Percentiles rank a stretch among this genome's conserved stretches.
These are phyloP conservation scores for Leptopilina myrica DNA, from an alignment of 2,888 invertebrate genomes.

Conservation along the genomic window DNA sequence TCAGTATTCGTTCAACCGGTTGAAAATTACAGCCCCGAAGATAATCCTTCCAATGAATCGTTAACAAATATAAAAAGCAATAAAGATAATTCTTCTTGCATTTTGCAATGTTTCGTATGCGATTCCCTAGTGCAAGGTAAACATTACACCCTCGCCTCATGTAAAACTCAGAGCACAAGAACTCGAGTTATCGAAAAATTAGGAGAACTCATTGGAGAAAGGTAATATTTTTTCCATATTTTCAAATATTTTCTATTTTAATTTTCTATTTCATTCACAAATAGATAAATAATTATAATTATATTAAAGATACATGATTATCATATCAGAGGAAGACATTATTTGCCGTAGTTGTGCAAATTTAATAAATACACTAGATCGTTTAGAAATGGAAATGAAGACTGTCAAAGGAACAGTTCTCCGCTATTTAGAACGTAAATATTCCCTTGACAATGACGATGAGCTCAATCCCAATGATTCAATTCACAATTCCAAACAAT, in stretches of 20 bases:
- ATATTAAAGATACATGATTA: conserved; percentile 71
- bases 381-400: conserved; percentile 71
- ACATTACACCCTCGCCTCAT: conserved; percentile 71
- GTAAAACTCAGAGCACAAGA: conserved; percentile 67
- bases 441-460: conserved; percentile 72
- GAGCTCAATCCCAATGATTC: conserved; percentile 66
- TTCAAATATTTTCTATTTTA: neutral
- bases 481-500: conserved; percentile 54
- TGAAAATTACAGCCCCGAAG: neutral
- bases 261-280: neutral
- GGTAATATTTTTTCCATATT: conserved; percentile 57
- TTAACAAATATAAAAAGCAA: neutral
- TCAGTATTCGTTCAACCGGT: neutral
- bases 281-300: neutral
- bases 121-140: conserved; percentile 72
- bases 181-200: conserved; percentile 68
- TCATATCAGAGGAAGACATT: conserved; percentile 74
- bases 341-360: conserved; percentile 75
- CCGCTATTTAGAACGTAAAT: conserved; percentile 72
- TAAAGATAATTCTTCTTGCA: neutral
- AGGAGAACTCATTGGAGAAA: conserved; percentile 74
- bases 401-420: conserved; percentile 68
- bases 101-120: conserved; percentile 71
- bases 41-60: neutral
- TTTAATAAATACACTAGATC: conserved; percentile 73